A percentile compares a stretch with the other conserved stretches of the same genome.
phyloP scores from a whole-genome alignment of 2,113 vertebrate species.

The Todiramphus chloris region DNA sequence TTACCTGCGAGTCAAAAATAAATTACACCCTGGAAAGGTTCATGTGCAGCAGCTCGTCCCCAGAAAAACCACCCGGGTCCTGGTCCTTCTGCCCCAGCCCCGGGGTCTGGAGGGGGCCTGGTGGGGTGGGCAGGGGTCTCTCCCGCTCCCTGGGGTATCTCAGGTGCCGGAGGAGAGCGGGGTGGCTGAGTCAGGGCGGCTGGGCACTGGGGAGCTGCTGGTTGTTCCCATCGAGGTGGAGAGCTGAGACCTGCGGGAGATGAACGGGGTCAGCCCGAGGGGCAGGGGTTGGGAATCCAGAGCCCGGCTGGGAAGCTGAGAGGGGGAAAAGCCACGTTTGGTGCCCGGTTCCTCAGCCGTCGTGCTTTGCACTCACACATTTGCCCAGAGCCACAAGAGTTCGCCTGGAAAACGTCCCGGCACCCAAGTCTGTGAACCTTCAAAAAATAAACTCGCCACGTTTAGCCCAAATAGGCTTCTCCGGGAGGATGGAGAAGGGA shows the following conservation, averaged over 20 bases:
- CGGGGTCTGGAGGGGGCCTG: not conserved
- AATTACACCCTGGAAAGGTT: not conserved
- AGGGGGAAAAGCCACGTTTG: rapidly evolving
- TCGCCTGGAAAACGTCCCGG: not conserved
- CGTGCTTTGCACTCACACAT: not conserved
- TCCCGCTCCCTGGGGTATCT: not conserved
- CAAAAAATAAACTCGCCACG: not conserved
- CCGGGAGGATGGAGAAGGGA: not conserved
- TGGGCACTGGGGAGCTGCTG: not conserved
- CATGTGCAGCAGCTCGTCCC: not conserved
- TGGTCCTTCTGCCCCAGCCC: not conserved
- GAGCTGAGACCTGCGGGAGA: not conserved
- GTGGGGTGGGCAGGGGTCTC: not conserved
- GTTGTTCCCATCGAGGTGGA: not conserved
- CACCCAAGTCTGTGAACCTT: rapidly evolving
- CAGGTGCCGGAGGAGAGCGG: not conserved
- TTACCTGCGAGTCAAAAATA: not conserved
- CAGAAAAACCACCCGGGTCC: rapidly evolving
- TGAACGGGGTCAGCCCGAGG: not conserved
- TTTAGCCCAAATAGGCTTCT: not conserved
- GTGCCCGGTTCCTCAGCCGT: not conserved
- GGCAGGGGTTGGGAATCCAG: too few relatives aligned
- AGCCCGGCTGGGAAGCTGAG: not conserved
- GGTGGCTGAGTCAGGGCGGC: not conserved
- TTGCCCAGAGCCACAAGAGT: rapidly evolving